These are phyloP conservation scores for Ctenosaura bakeri DNA, from an alignment of 2,797 vertebrate species.

Conservation along the genomic window DNA sequence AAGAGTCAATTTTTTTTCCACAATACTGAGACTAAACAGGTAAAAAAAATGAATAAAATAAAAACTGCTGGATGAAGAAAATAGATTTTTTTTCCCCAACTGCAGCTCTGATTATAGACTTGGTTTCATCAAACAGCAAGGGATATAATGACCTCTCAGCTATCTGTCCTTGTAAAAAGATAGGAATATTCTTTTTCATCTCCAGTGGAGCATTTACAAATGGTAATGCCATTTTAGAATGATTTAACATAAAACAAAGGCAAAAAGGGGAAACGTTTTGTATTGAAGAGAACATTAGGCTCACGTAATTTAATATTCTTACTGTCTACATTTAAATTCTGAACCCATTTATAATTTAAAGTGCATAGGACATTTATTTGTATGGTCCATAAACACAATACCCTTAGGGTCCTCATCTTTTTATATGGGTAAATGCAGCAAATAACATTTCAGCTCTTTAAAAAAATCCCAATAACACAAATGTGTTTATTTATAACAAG, in stretches of 20 bases:
- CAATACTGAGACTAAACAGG: conserved; percentile 59
- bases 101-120: conserved; percentile 69
- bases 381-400: neutral
- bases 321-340: conserved; percentile 37
- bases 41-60: conserved; percentile 52
- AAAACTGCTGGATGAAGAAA: conserved; percentile 67
- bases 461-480: neutral
- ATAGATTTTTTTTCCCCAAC: conserved; percentile 69
- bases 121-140: conserved; percentile 74
- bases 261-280: conserved; percentile 53
- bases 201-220: conserved; percentile 68
- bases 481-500: no score
- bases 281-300: conserved; percentile 49
- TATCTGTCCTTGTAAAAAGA: conserved; percentile 66
- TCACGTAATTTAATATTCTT: conserved; percentile 43
- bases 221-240: conserved; percentile 63
- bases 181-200: conserved; percentile 59
- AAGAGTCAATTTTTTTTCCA: conserved; percentile 71
- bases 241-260: conserved; percentile 61
- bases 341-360: conserved; percentile 7
- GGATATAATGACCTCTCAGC: conserved; percentile 69
- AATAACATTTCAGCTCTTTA: neutral
- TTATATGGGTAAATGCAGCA: neutral
- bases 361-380: neutral
- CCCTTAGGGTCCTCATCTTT: neutral